A percentile compares a stretch with the other conserved stretches of the same genome.
phyloP scores from a whole-genome alignment of 2,113 vertebrate genomes.

The Microtus richardsoni region DNA sequence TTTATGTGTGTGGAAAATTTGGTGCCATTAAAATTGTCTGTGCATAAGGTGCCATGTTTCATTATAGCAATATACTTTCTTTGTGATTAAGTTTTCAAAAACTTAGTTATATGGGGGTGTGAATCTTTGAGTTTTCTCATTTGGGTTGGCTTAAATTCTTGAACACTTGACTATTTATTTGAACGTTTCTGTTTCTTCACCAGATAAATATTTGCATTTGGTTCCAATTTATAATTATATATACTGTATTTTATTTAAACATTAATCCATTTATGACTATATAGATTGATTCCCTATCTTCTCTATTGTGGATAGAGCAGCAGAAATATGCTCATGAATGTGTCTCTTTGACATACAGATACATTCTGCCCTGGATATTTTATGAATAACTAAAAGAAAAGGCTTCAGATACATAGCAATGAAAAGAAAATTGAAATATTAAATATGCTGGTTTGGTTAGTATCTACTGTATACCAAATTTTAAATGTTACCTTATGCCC shows the following conservation, averaged over 20 bases:
- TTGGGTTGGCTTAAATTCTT: neutral
- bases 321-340: neutral
- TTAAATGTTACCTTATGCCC: neutral
- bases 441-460: neutral
- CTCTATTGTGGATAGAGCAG: neutral
- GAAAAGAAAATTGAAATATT: neutral
- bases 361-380: neutral
- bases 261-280: neutral
- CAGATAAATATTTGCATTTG: neutral
- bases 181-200: neutral
- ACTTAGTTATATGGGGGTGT: neutral
- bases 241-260: neutral
- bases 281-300: neutral
- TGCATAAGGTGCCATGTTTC: neutral
- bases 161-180: neutral
- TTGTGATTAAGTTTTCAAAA: conserved; percentile 32
- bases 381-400: neutral
- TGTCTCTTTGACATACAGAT: neutral
- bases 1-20: conserved; percentile 6
- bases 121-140: neutral
- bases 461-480: neutral
- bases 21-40: neutral
- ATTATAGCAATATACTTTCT: neutral
- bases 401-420: neutral
- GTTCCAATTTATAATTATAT: neutral